Evolutionary conservation across 2,797 vertebrate species (phyloP).

Genomic region (Phrynocephalus guinanensis): DNA sequence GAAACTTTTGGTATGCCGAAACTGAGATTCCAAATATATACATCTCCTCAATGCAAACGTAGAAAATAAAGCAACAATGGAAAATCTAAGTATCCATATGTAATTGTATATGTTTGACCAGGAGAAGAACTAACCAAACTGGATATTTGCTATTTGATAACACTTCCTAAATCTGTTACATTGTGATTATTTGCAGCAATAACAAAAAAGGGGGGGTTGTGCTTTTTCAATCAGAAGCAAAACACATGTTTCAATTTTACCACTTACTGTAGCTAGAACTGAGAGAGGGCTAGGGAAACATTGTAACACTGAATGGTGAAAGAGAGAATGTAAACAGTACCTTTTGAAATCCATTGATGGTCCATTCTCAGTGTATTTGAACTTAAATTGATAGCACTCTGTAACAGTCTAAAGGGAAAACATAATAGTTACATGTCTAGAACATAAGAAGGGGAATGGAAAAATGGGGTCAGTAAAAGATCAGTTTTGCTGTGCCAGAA

Average conservation of each 20-base stretch:
- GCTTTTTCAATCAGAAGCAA: accelerated
- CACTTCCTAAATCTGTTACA: neutral
- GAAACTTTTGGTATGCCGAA: neutral
- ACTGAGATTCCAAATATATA: neutral
- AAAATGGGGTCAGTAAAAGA: neutral
- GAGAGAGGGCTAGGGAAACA: neutral
- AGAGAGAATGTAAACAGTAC: conserved; percentile 69
- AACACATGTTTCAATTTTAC: neutral
- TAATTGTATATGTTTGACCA: neutral
- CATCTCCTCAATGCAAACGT: neutral
- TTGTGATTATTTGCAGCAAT: neutral
- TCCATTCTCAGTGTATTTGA: conserved; percentile 88
- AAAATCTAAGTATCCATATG: neutral
- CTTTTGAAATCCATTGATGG: conserved; percentile 88
- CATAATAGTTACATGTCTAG: conserved; percentile 37
- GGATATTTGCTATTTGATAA: neutral
- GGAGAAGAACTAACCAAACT: neutral
- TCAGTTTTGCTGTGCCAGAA: neutral
- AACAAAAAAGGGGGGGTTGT: neutral
- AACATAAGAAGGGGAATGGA: conserved; percentile 8
- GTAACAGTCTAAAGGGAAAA: conserved; percentile 88
- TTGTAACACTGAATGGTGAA: neutral
- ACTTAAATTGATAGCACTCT: conserved; percentile 95
- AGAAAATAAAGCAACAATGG: too few species aligned
- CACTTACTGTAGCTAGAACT: neutral